phyloP scores from a whole-genome alignment of 2,888 invertebrate species.

The Mythimna ferrago region DNA sequence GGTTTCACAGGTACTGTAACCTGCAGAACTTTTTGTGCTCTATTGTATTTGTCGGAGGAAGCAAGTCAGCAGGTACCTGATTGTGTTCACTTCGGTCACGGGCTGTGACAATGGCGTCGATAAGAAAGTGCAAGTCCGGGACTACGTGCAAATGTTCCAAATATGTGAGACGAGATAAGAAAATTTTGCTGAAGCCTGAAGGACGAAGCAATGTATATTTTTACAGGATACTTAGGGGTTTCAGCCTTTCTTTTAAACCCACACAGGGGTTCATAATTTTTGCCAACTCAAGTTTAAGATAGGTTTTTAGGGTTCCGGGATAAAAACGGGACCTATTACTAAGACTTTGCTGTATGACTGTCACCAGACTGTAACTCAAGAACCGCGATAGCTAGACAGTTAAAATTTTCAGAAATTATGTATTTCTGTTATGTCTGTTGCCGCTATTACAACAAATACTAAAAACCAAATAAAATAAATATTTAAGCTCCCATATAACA shows the following conservation, averaged over 20 bases:
- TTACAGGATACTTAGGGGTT: neutral
- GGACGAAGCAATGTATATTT: neutral
- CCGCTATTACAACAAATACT: no score
- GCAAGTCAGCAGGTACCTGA: conserved; percentile 46
- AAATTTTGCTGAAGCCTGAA: neutral
- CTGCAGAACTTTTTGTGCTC: conserved; percentile 5
- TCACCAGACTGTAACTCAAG: no score
- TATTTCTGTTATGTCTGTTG: no score
- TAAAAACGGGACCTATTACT: no score
- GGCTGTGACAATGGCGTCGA: conserved; percentile 31
- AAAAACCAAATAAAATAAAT: no score
- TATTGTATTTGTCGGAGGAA: conserved; percentile 23
- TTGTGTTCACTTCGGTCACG: conserved; percentile 36
- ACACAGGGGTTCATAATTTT: no score
- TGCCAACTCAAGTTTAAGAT: no score
- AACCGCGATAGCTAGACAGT: no score
- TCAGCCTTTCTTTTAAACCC: neutral
- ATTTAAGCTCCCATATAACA: no score
- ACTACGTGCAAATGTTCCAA: conserved; percentile 23
- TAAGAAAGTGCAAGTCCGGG: conserved; percentile 39
- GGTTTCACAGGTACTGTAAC: neutral
- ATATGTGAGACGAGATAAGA: conserved; percentile 3
- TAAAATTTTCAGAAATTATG: no score
- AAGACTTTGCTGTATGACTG: no score
- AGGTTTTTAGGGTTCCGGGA: no score